Evolutionary conservation across 2,797 vertebrate genomes (phyloP), one percentile per base, ranked within the genome.

Genomic region (Margarornis squamiger): DNA sequence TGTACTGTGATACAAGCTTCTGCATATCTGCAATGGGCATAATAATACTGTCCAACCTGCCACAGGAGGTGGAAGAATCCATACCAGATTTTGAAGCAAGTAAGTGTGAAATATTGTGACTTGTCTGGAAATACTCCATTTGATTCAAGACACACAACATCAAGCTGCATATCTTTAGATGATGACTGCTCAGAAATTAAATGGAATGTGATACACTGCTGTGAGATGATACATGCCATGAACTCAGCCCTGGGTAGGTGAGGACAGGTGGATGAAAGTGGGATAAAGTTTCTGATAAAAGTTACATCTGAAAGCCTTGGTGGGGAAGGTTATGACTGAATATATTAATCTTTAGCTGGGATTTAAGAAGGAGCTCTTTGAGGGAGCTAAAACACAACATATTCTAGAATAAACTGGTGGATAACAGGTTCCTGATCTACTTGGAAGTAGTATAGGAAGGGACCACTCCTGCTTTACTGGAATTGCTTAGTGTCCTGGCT

Each of bases 121-220:
- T 80, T 93, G 49, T 74, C 57, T 89, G 68, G 81, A 87, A 85
- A 74, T 82, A 77, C 20, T 66, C 61, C 19, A 63, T 93, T 95
- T 75, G 65, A 80, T 88, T 91, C 72, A 71, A 93, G 89, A 75
- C 7, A 7, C 51, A 85, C 15, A 55, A 78, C 61, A 70, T 39
- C 1, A 2, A 94, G 51, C 79, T 88, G 79, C 57, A 5, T 93
- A 80, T 90, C 85, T 96, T 88, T 72, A 92, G 91, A 68, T 71
- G 55, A 92, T 82, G 68, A 65, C 72, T 92, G 54, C 49, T 91
- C 67, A 92, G 84, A 95, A 91, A 92, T 93, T 85, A 93, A 72
- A 91, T 91, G 81, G 67, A 91, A 51, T 94, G 91, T 92, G 72
- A 86, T 94, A 66, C 9, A 16, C 20, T 80, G 30, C 62, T 74